Percentiles rank a stretch among this genome's conserved stretches.
Conservation (phyloP, 2,113 vertebrate genomes). For the Siniperca knerii region DNA sequence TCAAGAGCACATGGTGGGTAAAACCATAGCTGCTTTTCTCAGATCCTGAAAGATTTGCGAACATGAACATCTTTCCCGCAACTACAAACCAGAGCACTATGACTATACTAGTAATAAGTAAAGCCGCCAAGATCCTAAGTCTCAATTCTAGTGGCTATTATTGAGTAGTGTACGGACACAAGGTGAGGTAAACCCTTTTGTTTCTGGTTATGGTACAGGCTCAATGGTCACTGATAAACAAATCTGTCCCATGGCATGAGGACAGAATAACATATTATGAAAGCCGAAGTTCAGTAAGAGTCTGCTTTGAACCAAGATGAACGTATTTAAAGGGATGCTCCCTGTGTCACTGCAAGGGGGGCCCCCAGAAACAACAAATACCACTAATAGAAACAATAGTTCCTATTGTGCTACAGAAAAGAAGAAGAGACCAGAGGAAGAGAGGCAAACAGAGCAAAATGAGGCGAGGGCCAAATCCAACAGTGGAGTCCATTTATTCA, state of each 20-base stretch:
- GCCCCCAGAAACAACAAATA: constrained; percentile 72
- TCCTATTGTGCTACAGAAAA: constrained; percentile 54
- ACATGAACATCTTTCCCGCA: constrained; percentile 28
- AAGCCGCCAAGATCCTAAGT: background rate
- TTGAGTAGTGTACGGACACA: background rate
- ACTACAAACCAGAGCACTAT: constrained; percentile 26
- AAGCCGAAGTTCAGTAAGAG: constrained; percentile 41
- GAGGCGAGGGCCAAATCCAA: background rate
- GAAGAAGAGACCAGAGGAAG: constrained; percentile 14
- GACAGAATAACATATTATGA: constrained; percentile 43
- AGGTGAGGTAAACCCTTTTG: background rate
- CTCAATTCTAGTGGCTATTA: background rate
- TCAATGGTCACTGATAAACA: background rate
- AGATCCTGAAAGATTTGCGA: constrained; percentile 37
- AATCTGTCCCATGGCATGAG: background rate
- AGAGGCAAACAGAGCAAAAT: background rate
- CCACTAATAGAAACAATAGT: constrained; percentile 45
- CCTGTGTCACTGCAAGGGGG: constrained; percentile 54
- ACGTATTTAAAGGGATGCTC: constrained; percentile 42
- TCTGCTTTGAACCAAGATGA: constrained; percentile 50
- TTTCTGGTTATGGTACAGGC: background rate
- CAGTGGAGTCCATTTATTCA: constrained; percentile 42
- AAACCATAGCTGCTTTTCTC: constrained; percentile 55
- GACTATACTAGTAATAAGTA: constrained; percentile 39
- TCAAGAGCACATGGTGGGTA: constrained; percentile 20